A percentile compares a stretch with the other conserved stretches of the same genome.
These are phyloP conservation scores for Turritopsis rubra DNA, from an alignment of 30 jellyfish, hydroid and myxozoan species.

Conservation along the genomic window DNA sequence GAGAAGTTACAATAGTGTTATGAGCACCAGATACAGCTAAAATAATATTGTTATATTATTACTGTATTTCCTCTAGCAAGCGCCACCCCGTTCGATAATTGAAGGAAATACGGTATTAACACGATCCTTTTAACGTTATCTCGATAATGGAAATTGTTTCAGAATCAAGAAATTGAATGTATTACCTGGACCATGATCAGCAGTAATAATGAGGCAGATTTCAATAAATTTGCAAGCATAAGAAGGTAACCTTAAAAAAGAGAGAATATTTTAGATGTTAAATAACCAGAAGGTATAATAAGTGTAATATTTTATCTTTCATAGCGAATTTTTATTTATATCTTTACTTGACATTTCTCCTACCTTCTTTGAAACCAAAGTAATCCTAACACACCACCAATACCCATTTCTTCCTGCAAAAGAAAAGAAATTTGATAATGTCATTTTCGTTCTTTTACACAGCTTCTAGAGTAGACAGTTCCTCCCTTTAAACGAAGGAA, in stretches of 20 bases:
- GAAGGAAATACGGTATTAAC: too few relatives aligned
- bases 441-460: too few relatives aligned
- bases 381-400: slow-evolving; percentile 95
- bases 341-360: too few relatives aligned
- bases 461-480: too few relatives aligned
- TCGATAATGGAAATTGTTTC: too few relatives aligned
- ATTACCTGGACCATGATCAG: slow-evolving; percentile 99
- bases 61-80: too few relatives aligned
- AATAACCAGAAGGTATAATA: background rate
- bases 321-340: too few relatives aligned
- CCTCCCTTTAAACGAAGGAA: background rate
- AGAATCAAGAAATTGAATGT: background rate
- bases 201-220: slow-evolving; percentile 91
- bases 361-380: slow-evolving; percentile 97
- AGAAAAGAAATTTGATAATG: background rate
- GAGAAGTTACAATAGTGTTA: slow-evolving; percentile 94
- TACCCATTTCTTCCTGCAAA: slow-evolving; percentile 80
- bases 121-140: too few relatives aligned
- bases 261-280: background rate
- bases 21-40: slow-evolving; percentile 99
- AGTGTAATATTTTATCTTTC: too few relatives aligned
- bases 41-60: background rate
- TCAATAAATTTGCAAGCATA: slow-evolving; percentile 94
- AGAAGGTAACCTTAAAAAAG: slow-evolving; percentile 64
- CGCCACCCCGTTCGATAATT: too few relatives aligned